Conservation (phyloP, 2,888 invertebrate species). For the Cheilosia grossa region DNA sequence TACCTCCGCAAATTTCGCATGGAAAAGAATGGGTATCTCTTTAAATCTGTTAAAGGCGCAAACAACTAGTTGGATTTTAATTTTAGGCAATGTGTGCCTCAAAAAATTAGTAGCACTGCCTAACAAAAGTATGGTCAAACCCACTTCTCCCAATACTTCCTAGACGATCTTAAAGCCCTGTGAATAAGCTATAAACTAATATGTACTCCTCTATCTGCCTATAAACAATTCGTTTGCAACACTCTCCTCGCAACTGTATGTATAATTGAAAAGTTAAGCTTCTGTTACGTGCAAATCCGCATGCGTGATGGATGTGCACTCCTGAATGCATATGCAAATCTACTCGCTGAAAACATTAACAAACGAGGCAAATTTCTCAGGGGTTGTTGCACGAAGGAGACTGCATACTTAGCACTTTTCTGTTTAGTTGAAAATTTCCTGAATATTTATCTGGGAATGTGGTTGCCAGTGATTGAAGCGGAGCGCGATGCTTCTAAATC, state of each 20-base stretch:
- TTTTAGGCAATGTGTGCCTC: no score
- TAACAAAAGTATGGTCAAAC: no score
- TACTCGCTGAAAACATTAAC: neutral
- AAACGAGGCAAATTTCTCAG: neutral
- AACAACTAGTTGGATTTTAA: no score
- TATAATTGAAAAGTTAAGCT: neutral
- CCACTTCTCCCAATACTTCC: no score
- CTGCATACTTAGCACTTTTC: neutral
- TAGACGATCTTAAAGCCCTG: no score
- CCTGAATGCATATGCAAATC: slow-evolving; percentile 37
- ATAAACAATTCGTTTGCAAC: no score
- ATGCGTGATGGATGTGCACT: slow-evolving; percentile 38
- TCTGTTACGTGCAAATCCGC: slow-evolving; percentile 20
- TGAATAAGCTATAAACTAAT: no score
- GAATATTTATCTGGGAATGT: neutral
- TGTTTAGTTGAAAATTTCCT: neutral
- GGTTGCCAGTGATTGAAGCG: neutral
- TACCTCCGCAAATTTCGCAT: no score
- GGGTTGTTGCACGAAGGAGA: neutral
- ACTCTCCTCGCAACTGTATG: neutral
- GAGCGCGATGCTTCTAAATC: neutral
- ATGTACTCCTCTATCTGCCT: no score
- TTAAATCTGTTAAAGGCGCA: no score
- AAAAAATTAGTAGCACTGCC: no score
- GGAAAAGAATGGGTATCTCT: no score